Evolutionary conservation across 37 sponge, comb jelly and placozoan species (phyloP), one percentile per base, ranked within the genome.

Genomic region (Eunapius fragilis): DNA sequence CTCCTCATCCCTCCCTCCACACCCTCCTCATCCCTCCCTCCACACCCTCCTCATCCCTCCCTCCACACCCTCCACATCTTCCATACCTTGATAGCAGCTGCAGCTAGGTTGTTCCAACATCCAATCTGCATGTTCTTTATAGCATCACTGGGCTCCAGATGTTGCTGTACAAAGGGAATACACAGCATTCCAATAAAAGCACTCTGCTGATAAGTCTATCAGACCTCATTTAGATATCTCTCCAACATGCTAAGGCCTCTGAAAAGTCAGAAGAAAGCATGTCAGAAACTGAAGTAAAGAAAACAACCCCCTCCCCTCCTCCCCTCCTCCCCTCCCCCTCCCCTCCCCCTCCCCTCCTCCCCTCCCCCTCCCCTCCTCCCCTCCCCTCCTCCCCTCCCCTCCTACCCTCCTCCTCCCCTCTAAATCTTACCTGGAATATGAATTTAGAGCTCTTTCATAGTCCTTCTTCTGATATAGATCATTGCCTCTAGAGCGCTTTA

Each of bases 101-200:
- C 95, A 67, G 95, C 95, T 28, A 94, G 25, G 70, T 94, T 94
- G 80, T 94, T 94, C 78, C 75, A 78, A 67, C 92, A 94, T 31
- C 84, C 81, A 2, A 88, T 70, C 79, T 58, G 73, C 82, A 87
- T 79, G 48, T 94, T 70, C 37, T 67, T 37, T 0, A 94, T 17
- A n/a, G 36, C 78, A 7, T 30, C 12, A 22, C 85, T 47, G 0
- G n/a, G 37, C 67, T 79, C 84, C 31, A 25, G 33, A 31, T 35
- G 23, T 25, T 48, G 41, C 26, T 80, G 88, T 25, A 47, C n/a
- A 0, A 67, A 28, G 13, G 23, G 27, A 74, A 27, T 31, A 69
- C 28, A 67, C 13, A 81, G 22, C 47, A 41, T 6, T 41, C 6
- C 41, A 41, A 6, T 3, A 6, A 41, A 3, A 41, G n/a, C n/a